Evolutionary conservation across 2,888 invertebrate genomes (phyloP).

Genomic region (Tiliacea citrago): DNA sequence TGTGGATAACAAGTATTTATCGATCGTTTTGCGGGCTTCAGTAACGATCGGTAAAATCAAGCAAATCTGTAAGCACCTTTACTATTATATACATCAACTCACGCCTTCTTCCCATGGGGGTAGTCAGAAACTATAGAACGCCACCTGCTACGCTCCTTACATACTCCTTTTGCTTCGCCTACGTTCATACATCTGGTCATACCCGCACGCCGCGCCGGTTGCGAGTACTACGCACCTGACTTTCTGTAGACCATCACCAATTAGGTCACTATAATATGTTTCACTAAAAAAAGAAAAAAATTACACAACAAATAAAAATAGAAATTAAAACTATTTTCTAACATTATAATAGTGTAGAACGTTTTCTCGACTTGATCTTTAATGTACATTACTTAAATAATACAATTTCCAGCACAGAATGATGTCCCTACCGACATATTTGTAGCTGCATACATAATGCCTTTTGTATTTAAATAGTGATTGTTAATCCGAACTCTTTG

Average conservation of each 20-base stretch:
- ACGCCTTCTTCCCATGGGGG: too few species aligned
- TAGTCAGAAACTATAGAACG: too few species aligned
- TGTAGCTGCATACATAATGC: constrained; percentile 11
- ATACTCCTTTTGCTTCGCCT: too few species aligned
- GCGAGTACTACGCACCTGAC: too few species aligned
- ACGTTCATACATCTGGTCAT: too few species aligned
- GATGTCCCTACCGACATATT: constrained; percentile 2
- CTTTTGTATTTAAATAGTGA: constrained; percentile 17
- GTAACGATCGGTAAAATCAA: background rate
- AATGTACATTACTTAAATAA: constrained; percentile 83
- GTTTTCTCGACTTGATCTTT: background rate
- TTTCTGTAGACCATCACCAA: too few species aligned
- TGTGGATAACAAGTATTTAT: background rate
- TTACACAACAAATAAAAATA: background rate
- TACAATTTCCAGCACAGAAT: background rate
- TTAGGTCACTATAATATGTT: too few species aligned
- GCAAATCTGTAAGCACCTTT: background rate
- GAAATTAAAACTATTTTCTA: background rate
- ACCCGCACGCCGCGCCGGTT: too few species aligned
- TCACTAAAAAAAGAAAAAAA: too few species aligned
- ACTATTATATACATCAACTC: too few species aligned
- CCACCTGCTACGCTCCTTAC: too few species aligned
- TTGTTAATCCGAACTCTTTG: constrained; percentile 7
- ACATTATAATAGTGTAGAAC: background rate
- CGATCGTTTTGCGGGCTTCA: background rate